Evolutionary conservation across 1,140 invertebrate species (phyloP), one percentile per base, ranked within the genome.

Genomic region (Apis cerana): DNA sequence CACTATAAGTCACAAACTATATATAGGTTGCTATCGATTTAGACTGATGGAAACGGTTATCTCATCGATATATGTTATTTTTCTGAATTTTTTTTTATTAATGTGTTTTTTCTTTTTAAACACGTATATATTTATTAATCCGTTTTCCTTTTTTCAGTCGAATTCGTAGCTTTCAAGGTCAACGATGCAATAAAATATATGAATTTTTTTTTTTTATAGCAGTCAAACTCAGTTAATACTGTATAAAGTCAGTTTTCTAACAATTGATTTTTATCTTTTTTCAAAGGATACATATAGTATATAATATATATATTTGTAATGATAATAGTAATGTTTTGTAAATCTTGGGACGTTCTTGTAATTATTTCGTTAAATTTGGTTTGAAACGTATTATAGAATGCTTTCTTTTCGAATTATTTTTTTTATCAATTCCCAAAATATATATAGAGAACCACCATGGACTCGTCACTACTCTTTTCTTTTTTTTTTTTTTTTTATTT

Each of bases 141-240:
- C 65, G 65, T 62, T 70, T 17, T 64, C 3, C 33, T 48, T 43
- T 21, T 48, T 17, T 82, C 81, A 78, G 81, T 82, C 81, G 67
- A 78, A 82, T 70, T 82, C 75, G 75, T 78, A 82, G 67, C 68
- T 71, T 43, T 82, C n/a, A 82, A 82, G 67, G n/a, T 82, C 81
- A 82, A 82, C 81, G 81, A 82, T 71, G 81, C 81, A 48, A 82
- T 82, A 82, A 82, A 82, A 82, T 82, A 82, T 75, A 82, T 82
- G 58, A 70, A 71, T 54, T 78, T 59, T 52, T 33, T 33, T 33
- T 69, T 71, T 52, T 62, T 15, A 82, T 27, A 78, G 75, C 65
- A 77, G 67, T 82, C 58, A 56, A 82, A 70, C 65, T 82, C 80
- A 78, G 67, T 70, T 82, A 77, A 82, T 82, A 82, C 65, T 82